phyloP scores from a whole-genome alignment of 2,797 vertebrate genomes.

The Eupleurogrammus muticus region DNA sequence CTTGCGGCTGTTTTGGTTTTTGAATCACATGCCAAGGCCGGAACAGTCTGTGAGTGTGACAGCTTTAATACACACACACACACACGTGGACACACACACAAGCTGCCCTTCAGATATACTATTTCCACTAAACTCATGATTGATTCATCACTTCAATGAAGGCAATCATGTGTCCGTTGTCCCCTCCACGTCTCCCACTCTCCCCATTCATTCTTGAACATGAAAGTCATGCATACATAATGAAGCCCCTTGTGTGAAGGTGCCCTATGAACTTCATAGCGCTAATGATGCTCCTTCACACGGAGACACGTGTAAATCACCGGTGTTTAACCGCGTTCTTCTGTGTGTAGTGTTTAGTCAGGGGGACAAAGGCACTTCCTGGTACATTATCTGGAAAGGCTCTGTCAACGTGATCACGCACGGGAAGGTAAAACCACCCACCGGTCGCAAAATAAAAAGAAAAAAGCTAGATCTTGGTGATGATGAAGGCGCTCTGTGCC shows the following conservation, averaged over 20 bases:
- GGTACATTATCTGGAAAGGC: constrained; percentile 99
- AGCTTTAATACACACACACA: constrained; percentile 38
- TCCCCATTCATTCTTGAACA: constrained; percentile 5
- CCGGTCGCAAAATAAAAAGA: background rate
- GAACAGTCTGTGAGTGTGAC: constrained; percentile 92
- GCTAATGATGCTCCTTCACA: constrained; percentile 11
- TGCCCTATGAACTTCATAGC: background rate
- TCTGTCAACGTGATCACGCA: constrained; percentile 98
- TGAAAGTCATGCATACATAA: constrained; percentile 15
- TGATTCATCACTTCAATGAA: constrained; percentile 11
- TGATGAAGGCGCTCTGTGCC: constrained; percentile 10
- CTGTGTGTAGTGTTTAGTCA: constrained; percentile 92
- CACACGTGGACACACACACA: constrained; percentile 11
- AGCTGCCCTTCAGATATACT: background rate
- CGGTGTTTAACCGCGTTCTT: background rate
- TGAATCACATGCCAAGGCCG: constrained; percentile 92
- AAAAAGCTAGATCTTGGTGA: background rate
- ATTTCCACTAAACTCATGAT: constrained; percentile 1
- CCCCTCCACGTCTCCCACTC: background rate
- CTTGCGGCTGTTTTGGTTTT: constrained; percentile 94
- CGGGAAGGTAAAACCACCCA: constrained; percentile 87
- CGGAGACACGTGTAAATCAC: constrained; percentile 2
- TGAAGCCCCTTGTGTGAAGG: background rate
- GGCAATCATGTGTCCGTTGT: background rate
- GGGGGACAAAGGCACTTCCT: constrained; percentile 96